phyloP scores from a whole-genome alignment of 2,888 invertebrate genomes.

The Gymnocheta viridis region DNA sequence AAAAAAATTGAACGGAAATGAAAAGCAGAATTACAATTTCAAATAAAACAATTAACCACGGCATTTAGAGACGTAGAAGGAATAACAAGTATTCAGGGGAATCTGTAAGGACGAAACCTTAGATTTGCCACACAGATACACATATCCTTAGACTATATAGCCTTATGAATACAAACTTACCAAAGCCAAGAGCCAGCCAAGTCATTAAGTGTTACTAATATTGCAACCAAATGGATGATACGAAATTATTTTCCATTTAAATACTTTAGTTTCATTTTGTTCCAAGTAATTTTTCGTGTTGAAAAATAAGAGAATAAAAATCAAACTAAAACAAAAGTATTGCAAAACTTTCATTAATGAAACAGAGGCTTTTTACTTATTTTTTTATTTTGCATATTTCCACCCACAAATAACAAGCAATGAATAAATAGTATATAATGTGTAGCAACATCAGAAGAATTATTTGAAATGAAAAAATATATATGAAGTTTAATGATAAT shows the following conservation, averaged over 20 bases:
- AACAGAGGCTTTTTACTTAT: not conserved
- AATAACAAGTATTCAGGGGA: constrained; percentile 22
- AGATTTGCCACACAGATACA: not conserved
- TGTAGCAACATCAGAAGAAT: constrained; percentile 3
- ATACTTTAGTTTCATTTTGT: constrained; percentile 31
- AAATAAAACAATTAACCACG: constrained; percentile 68
- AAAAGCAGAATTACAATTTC: constrained; percentile 58
- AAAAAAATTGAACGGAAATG: constrained; percentile 48
- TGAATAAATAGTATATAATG: constrained; percentile 35
- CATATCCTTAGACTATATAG: not conserved
- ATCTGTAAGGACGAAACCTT: constrained; percentile 9
- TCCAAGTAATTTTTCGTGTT: constrained; percentile 19
- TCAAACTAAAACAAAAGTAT: not conserved
- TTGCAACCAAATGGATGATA: constrained; percentile 35
- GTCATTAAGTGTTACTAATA: constrained; percentile 65
- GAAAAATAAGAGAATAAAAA: not conserved
- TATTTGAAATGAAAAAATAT: constrained; percentile 27
- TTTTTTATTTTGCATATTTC: constrained; percentile 15
- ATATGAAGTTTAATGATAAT: constrained; percentile 52
- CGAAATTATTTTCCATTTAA: constrained; percentile 54
- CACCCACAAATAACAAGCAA: not conserved
- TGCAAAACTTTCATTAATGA: constrained; percentile 60
- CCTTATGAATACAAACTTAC: not conserved
- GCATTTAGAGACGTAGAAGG: constrained; percentile 43
- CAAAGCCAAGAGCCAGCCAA: constrained; percentile 48